Conservation (phyloP, 2,113 vertebrate species). For the Dinomys branickii region DNA sequence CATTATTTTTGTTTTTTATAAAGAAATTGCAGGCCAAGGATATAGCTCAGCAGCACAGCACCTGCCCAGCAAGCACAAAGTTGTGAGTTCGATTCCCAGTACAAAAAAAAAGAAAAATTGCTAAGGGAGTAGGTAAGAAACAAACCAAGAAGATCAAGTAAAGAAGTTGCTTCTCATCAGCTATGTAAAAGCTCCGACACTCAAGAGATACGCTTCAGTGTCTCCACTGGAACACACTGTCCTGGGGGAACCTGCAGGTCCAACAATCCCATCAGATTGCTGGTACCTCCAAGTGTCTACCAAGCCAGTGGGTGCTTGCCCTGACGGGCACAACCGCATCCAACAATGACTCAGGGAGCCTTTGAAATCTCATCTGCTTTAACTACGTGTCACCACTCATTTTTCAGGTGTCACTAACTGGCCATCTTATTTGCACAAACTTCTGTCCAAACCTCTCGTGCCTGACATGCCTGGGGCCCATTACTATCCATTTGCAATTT, state of each 20-base stretch:
- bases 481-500: conserved; percentile 97
- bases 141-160: neutral
- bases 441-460: conserved; percentile 95
- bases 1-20: neutral
- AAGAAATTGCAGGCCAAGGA: neutral
- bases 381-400: neutral
- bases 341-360: neutral
- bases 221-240: neutral
- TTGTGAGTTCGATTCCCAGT: no score
- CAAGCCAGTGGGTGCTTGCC: neutral
- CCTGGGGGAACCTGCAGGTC: neutral
- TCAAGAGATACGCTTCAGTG: neutral
- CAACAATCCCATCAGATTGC: neutral
- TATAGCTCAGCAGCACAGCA: no score
- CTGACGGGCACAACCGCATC: neutral
- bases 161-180: neutral
- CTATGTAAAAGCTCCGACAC: neutral
- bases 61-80: no score
- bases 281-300: neutral
- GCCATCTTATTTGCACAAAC: neutral
- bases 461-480: conserved; percentile 94
- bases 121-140: neutral
- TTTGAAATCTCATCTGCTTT: neutral
- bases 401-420: neutral
- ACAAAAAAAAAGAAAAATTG: no score